Percentiles rank a stretch among this genome's conserved stretches.
These are phyloP conservation scores for Acleris literana DNA, from an alignment of 2,888 invertebrate genomes.

Conservation along the genomic window DNA sequence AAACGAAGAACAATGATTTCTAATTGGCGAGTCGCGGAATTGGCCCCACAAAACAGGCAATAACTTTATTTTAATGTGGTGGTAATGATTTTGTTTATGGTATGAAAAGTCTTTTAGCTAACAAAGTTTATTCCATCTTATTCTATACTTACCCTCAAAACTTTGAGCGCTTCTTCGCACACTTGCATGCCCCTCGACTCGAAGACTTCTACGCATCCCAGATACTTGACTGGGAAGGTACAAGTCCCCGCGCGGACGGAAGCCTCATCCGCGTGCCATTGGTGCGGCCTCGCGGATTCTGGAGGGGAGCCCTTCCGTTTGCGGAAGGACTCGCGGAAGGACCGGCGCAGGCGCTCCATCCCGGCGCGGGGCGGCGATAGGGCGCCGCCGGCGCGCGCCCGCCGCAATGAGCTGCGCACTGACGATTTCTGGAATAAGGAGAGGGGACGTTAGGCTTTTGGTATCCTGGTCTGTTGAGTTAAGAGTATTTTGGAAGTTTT, in stretches of 20 bases:
- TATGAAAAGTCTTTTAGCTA: no score
- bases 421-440: slow-evolving; percentile 71
- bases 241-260: slow-evolving; percentile 98
- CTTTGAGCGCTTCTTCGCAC: slow-evolving; percentile 99
- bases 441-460: not conserved
- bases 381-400: slow-evolving; percentile 76
- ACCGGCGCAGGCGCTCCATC: slow-evolving; percentile 95
- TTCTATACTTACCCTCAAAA: slow-evolving; percentile 90
- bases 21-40: no score
- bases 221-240: slow-evolving; percentile 98
- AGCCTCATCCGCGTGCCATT: slow-evolving; percentile 99
- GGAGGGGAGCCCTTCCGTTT: slow-evolving; percentile 93
- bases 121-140: no score
- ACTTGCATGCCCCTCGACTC: slow-evolving; percentile 99
- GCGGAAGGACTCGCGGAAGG: slow-evolving; percentile 97
- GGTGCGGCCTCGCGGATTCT: slow-evolving; percentile 97
- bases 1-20: no score
- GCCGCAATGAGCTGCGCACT: slow-evolving; percentile 75
- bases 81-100: no score
- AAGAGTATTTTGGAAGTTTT: no score
- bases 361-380: slow-evolving; percentile 81
- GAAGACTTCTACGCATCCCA: slow-evolving; percentile 99
- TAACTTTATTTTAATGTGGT: no score
- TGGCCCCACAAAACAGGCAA: no score
- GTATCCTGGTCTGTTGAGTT: no score